A percentile compares a stretch with the other conserved stretches of the same genome.
These are phyloP conservation scores for Subacronicta megacephala DNA, from an alignment of 2,888 invertebrate species.

Conservation along the genomic window DNA sequence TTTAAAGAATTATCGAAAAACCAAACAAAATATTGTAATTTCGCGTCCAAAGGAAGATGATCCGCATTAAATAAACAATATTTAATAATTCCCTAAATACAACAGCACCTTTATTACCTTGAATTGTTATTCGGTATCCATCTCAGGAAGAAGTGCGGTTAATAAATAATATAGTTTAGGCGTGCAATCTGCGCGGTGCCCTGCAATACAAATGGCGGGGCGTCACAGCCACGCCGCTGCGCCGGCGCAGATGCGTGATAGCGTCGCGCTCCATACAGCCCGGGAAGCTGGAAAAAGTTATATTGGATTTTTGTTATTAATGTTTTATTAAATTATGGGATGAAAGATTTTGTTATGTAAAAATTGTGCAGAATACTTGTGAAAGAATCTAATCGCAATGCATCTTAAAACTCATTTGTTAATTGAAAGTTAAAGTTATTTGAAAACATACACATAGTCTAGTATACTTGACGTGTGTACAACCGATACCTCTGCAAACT, in stretches of 20 bases:
- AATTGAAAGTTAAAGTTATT: too few relatives aligned
- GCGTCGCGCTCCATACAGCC: slow-evolving; percentile 38
- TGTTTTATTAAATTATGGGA: slow-evolving; percentile 46
- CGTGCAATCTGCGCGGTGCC: slow-evolving; percentile 49
- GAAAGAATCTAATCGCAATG: too few relatives aligned
- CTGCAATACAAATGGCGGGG: slow-evolving; percentile 69
- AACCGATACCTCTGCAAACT: too few relatives aligned
- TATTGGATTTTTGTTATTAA: slow-evolving; percentile 41
- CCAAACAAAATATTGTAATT: too few relatives aligned
- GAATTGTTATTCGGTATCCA: slow-evolving; percentile 13
- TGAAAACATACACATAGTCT: too few relatives aligned
- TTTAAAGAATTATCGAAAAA: too few relatives aligned
- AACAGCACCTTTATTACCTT: slow-evolving; percentile 11
- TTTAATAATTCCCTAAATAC: slow-evolving; percentile 4
- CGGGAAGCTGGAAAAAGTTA: slow-evolving; percentile 18
- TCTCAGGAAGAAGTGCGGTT: slow-evolving; percentile 46
- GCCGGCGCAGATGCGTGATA: slow-evolving; percentile 62
- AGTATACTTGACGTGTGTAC: too few relatives aligned
- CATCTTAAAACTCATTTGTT: too few relatives aligned
- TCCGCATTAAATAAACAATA: too few relatives aligned
- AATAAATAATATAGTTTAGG: slow-evolving; percentile 58
- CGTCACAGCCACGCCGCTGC: slow-evolving; percentile 51
- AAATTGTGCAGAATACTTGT: too few relatives aligned
- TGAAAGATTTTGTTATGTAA: slow-evolving; percentile 20
- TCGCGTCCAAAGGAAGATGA: too few relatives aligned